Conservation (phyloP, 2,797 vertebrate genomes). For the Sebastes miniatus region DNA sequence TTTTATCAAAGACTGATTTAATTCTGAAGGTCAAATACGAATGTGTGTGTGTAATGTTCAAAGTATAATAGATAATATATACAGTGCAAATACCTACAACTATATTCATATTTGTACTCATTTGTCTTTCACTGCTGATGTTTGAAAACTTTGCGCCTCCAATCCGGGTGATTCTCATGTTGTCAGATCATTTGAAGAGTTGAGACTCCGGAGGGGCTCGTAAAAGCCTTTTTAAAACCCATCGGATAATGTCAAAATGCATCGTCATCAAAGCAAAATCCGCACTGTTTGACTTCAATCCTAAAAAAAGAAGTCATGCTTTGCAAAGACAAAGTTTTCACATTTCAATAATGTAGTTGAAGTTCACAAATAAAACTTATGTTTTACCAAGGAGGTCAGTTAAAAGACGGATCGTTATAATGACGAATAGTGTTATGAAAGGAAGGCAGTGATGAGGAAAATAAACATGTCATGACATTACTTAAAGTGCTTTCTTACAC, state of each 20-base stretch:
- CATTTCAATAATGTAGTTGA: background rate
- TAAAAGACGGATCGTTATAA: background rate
- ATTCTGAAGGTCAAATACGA: background rate
- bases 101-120: background rate
- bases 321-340: background rate
- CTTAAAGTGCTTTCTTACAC: constrained; percentile 40
- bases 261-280: constrained; percentile 38
- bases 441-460: background rate
- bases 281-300: background rate
- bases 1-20: background rate
- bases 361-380: background rate
- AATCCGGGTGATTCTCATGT: background rate
- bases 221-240: constrained; percentile 22
- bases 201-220: constrained; percentile 4
- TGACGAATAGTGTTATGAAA: background rate
- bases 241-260: constrained; percentile 32
- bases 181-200: background rate
- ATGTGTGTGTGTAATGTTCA: too few relatives aligned
- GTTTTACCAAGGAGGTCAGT: background rate
- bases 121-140: background rate
- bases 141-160: background rate
- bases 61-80: background rate
- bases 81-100: background rate
- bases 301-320: background rate
- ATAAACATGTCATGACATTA: constrained; percentile 34